Evolutionary conservation across 2,113 vertebrate species (phyloP), one percentile per base, ranked within the genome.

Genomic region (Equus quagga): DNA sequence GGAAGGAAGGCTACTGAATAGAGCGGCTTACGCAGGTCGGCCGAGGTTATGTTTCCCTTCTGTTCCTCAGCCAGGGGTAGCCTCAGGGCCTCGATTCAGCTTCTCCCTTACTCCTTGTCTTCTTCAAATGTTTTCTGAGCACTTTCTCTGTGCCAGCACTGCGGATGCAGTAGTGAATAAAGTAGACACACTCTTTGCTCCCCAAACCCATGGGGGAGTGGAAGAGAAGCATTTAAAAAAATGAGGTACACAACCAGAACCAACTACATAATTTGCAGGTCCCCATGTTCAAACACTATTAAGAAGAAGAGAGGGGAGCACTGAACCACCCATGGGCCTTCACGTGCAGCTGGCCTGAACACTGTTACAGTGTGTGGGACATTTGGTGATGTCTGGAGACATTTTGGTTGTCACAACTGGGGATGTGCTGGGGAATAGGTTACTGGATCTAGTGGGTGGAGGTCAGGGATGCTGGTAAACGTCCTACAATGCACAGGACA

Each of bases 331-430:
- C 1, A 9, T 8, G 31, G n/a, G 31, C 23, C 13, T 14, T 26
- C 24, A 6, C 1, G 1, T 1, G 51, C 1, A 28, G 26, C 67
- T 26, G 62, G 49, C 12, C 49, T 31, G 49, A 83, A 49, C 70
- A 21, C 17, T 3, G 0, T 6, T 19, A 13, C 46, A 2, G 3
- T 3, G 3, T 5, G 28, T 7, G 28, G 18, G 81, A 6, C 6
- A 17, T 2, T 33, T 24, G 11, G 41, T 3, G 13, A 49, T 11
- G 31, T 88, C 92, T 76, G 92, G n/a, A 88, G 58, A 54, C 26
- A 23, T 62, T 62, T 6, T 62, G 33, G 36, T 21, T 62, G 58
- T 79, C 79, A 49, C 24, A n/a, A 26, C 36, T 9, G 54, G 54
- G 17, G 58, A 23, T 4, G 56, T 21, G 54, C 15, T 9, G 28